A percentile compares a stretch with the other conserved stretches of the same genome.
Evolutionary conservation across 1,140 invertebrate species (phyloP).

Genomic region (Eueides isabella): DNA sequence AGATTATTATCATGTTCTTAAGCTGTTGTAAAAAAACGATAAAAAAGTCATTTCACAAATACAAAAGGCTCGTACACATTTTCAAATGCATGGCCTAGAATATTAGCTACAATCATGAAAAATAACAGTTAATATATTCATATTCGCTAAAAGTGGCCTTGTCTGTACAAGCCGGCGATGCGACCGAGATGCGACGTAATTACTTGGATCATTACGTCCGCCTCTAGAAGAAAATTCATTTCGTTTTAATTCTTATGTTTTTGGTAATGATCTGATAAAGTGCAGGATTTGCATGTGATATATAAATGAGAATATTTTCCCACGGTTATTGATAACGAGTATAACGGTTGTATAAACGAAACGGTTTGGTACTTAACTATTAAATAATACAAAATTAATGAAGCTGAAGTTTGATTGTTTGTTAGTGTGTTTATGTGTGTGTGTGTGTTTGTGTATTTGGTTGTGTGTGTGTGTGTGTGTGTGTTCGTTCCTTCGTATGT

Average conservation of each 20-base stretch:
- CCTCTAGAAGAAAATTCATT: slow-evolving; percentile 50
- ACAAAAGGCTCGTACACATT: neutral
- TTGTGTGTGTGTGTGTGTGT: no score
- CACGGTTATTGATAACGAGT: slow-evolving; percentile 37
- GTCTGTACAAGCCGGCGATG: slow-evolving; percentile 43
- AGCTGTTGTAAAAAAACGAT: no score
- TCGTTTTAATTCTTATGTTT: slow-evolving; percentile 54
- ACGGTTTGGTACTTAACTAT: no score
- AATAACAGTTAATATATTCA: slow-evolving; percentile 5
- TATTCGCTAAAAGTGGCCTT: slow-evolving; percentile 21
- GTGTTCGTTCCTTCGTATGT: no score
- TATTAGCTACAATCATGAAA: neutral
- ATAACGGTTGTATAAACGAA: no score
- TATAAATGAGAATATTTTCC: slow-evolving; percentile 32
- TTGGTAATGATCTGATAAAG: slow-evolving; percentile 41
- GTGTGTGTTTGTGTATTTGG: no score
- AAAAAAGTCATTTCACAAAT: neutral
- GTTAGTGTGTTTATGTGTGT: no score
- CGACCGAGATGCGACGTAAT: slow-evolving; percentile 52
- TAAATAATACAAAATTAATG: no score
- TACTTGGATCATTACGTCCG: slow-evolving; percentile 54
- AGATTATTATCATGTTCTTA: no score
- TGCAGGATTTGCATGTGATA: slow-evolving; percentile 27
- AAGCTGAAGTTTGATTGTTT: no score
- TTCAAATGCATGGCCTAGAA: neutral